These are phyloP conservation scores for Microtus richardsoni DNA, from an alignment of 2,113 vertebrate genomes.

Conservation along the genomic window DNA sequence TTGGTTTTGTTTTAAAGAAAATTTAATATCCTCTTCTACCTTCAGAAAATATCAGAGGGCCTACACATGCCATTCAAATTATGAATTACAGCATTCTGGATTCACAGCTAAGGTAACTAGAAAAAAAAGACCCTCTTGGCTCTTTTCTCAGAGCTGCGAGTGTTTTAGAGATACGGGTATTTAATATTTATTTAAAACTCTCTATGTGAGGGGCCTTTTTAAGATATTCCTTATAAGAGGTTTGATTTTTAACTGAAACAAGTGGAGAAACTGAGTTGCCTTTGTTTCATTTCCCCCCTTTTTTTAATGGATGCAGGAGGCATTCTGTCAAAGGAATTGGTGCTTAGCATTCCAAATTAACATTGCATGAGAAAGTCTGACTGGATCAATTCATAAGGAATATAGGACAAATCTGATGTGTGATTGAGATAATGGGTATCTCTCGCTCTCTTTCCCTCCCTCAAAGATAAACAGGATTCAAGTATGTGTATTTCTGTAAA, in stretches of 20 bases:
- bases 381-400: slow-evolving; percentile 10
- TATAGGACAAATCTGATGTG: neutral
- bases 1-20: slow-evolving; percentile 32
- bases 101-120: neutral
- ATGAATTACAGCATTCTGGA: slow-evolving; percentile 19
- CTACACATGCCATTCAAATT: slow-evolving; percentile 2
- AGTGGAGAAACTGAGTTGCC: neutral
- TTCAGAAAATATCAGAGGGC: slow-evolving; percentile 51
- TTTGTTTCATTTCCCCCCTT: neutral
- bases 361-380: neutral
- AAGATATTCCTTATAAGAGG: neutral
- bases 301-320: neutral
- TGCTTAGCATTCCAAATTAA: slow-evolving; percentile 20
- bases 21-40: slow-evolving; percentile 45
- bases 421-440: neutral
- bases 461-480: neutral
- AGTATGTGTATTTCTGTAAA: neutral
- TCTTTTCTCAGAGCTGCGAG: neutral
- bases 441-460: neutral
- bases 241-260: slow-evolving; percentile 60
- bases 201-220: slow-evolving; percentile 31
- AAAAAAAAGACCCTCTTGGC: neutral
- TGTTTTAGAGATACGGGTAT: neutral
- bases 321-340: neutral
- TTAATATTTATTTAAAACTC: slow-evolving; percentile 49